Evolutionary conservation across 2,797 vertebrate genomes (phyloP).

Genomic region (Liparis tanakae): DNA sequence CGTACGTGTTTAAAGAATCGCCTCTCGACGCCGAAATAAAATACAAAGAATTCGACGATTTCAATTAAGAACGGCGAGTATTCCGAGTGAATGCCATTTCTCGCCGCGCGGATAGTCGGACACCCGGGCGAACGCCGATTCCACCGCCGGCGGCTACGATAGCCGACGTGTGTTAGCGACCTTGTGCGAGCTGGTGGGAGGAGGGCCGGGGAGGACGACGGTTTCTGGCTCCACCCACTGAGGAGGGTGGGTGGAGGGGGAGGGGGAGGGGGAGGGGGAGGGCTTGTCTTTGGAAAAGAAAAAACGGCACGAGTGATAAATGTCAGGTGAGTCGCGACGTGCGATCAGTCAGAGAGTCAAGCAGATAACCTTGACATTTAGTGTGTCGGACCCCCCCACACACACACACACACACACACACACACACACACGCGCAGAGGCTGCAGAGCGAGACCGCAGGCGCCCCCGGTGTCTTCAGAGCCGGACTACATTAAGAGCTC

Average conservation of each 20-base stretch:
- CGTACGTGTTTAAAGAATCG: slow-evolving; percentile 65
- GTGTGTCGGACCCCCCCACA: slow-evolving; percentile 57
- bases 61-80: slow-evolving; percentile 69
- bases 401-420: no score
- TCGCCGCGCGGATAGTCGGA: slow-evolving; percentile 56
- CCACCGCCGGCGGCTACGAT: slow-evolving; percentile 1
- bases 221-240: no score
- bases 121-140: slow-evolving; percentile 14
- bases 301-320: slow-evolving; percentile 79
- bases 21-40: slow-evolving; percentile 25
- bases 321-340: slow-evolving; percentile 84
- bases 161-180: not conserved
- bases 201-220: not conserved
- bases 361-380: slow-evolving; percentile 92
- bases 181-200: not conserved
- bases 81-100: slow-evolving; percentile 66
- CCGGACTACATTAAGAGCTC: slow-evolving; percentile 87
- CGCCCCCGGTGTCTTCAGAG: slow-evolving; percentile 70
- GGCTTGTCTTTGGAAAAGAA: slow-evolving; percentile 77
- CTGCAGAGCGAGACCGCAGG: slow-evolving; percentile 46
- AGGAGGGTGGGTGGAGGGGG: slow-evolving; percentile 70
- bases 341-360: slow-evolving; percentile 80
- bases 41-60: slow-evolving; percentile 54
- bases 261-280: not conserved
- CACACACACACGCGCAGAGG: slow-evolving; percentile 66